Conservation (phyloP, 2,888 invertebrate genomes). For the Caenorhabditis angaria region DNA sequence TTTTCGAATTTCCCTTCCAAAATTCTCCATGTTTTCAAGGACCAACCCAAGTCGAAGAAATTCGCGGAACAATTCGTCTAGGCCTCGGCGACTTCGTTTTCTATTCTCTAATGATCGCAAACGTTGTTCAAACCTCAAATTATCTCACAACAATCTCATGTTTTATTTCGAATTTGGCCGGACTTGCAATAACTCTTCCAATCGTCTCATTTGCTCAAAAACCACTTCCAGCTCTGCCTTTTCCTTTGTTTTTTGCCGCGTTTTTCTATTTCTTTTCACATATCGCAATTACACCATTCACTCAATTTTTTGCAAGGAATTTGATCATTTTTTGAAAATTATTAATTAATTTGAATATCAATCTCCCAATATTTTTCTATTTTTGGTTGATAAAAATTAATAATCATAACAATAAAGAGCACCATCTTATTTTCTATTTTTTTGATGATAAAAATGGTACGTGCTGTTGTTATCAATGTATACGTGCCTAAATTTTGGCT, state of each 20-base stretch:
- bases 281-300: constrained; percentile 30
- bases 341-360: too few relatives aligned
- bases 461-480: background rate
- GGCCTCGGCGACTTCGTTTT: constrained; percentile 41
- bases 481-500: background rate
- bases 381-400: too few relatives aligned
- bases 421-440: too few relatives aligned
- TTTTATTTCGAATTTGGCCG: constrained; percentile 29
- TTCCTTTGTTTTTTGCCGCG: constrained; percentile 23
- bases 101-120: constrained; percentile 39
- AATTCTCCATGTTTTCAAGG: background rate
- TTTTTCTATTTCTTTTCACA: constrained; percentile 34
- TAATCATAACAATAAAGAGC: too few relatives aligned
- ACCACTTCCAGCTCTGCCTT: constrained; percentile 32
- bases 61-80: constrained; percentile 25
- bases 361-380: too few relatives aligned
- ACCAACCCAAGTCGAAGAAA: constrained; percentile 9
- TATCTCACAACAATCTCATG: constrained; percentile 18
- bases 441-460: background rate
- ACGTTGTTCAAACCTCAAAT: constrained; percentile 24
- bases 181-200: constrained; percentile 32
- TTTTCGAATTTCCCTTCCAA: too few relatives aligned
- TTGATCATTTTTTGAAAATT: too few relatives aligned
- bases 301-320: too few relatives aligned
- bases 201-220: constrained; percentile 25